phyloP scores from a whole-genome alignment of 2,888 invertebrate genomes.

The Oxycera nigricornis region DNA sequence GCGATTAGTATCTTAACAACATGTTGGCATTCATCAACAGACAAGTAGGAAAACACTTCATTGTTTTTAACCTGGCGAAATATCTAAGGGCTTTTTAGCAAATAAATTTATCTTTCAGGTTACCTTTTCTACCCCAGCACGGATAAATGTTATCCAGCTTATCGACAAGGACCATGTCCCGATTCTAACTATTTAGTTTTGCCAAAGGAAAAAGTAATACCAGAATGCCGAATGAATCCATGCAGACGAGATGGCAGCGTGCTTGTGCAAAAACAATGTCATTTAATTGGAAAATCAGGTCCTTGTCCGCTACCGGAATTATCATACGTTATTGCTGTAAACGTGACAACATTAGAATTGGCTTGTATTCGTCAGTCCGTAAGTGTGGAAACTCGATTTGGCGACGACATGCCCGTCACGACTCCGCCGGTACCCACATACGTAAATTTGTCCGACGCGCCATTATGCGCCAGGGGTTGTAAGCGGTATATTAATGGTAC shows the following conservation, averaged over 20 bases:
- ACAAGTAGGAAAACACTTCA: no score
- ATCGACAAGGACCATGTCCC: slow-evolving; percentile 70
- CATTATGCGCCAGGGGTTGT: slow-evolving; percentile 54
- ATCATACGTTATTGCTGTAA: slow-evolving; percentile 66
- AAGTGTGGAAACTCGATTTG: slow-evolving; percentile 56
- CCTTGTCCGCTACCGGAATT: slow-evolving; percentile 57
- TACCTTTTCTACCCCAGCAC: slow-evolving; percentile 69
- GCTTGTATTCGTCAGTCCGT: slow-evolving; percentile 64
- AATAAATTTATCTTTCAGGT: no score
- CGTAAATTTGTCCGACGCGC: background rate
- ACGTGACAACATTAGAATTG: slow-evolving; percentile 67
- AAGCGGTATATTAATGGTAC: slow-evolving; percentile 52
- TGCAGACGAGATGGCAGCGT: slow-evolving; percentile 66
- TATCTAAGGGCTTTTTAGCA: no score
- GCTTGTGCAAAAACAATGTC: slow-evolving; percentile 55
- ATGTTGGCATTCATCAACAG: no score
- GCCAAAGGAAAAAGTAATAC: slow-evolving; percentile 63
- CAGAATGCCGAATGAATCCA: slow-evolving; percentile 69
- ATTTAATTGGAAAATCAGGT: slow-evolving; percentile 52
- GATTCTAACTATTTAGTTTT: slow-evolving; percentile 66
- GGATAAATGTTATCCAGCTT: slow-evolving; percentile 70
- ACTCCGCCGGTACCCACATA: background rate
- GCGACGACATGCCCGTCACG: slow-evolving; percentile 47
- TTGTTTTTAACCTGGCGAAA: no score
- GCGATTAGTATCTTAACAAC: no score